Evolutionary conservation across 2,113 vertebrate species (phyloP).

Genomic region (Thunnus maccoyii): DNA sequence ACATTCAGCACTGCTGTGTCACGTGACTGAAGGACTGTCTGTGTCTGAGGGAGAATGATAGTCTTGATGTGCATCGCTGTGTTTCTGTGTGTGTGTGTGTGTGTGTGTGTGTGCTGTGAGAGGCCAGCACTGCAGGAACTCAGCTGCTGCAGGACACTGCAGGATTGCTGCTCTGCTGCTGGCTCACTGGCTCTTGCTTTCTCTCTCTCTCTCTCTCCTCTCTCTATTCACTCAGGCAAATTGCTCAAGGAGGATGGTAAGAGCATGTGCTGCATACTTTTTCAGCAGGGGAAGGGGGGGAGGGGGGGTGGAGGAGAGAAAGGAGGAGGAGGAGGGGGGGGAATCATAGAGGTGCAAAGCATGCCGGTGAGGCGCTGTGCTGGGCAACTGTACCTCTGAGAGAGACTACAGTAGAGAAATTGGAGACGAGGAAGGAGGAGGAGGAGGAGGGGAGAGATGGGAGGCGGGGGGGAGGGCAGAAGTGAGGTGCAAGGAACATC

Average conservation of each 20-base stretch:
- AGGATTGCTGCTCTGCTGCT: slow-evolving; percentile 80
- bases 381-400: slow-evolving; percentile 74
- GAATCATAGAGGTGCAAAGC: slow-evolving; percentile 73
- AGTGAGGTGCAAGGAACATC: slow-evolving; percentile 82
- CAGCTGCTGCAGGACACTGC: slow-evolving; percentile 86
- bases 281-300: slow-evolving; percentile 52
- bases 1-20: slow-evolving; percentile 52
- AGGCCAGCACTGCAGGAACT: slow-evolving; percentile 84
- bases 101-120: slow-evolving; percentile 34
- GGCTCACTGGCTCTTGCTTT: slow-evolving; percentile 60
- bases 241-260: slow-evolving; percentile 77
- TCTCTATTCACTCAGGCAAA: slow-evolving; percentile 76
- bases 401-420: slow-evolving; percentile 78
- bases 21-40: slow-evolving; percentile 66
- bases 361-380: slow-evolving; percentile 71
- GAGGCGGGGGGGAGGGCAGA: slow-evolving; percentile 66
- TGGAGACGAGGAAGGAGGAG: slow-evolving; percentile 66
- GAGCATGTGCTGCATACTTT: slow-evolving; percentile 83
- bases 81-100: slow-evolving; percentile 12
- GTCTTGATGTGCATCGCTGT: slow-evolving; percentile 24
- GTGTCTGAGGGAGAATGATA: slow-evolving; percentile 40
- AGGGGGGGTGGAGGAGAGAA: slow-evolving; percentile 25
- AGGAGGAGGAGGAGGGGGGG: slow-evolving; percentile 21
- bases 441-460: slow-evolving; percentile 54
- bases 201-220: slow-evolving; percentile 35